phyloP scores from a whole-genome alignment of 1,140 invertebrate genomes.

The Anthonomus grandis region DNA sequence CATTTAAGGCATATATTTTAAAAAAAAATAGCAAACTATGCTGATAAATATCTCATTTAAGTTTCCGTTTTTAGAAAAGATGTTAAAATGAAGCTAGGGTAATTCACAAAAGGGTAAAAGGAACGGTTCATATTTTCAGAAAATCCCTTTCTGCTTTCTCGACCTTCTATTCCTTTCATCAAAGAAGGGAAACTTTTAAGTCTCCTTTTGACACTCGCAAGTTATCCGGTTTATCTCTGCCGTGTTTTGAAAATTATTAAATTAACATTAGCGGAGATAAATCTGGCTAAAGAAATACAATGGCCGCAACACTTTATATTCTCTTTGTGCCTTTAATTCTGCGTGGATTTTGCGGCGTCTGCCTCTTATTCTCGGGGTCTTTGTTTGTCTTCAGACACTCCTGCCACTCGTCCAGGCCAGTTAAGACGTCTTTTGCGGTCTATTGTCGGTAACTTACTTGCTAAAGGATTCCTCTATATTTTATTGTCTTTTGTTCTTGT shows the following conservation, averaged over 20 bases:
- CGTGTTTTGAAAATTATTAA: slow-evolving; percentile 25
- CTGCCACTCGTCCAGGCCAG: slow-evolving; percentile 10
- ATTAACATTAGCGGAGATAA: slow-evolving; percentile 24
- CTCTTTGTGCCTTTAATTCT: slow-evolving; percentile 21
- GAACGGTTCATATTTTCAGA: slow-evolving; percentile 21
- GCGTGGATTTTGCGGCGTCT: slow-evolving; percentile 17
- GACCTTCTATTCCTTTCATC: slow-evolving; percentile 20
- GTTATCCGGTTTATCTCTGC: slow-evolving; percentile 22
- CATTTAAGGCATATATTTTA: no score
- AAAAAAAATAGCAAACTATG: no score
- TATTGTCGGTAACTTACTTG: slow-evolving; percentile 11
- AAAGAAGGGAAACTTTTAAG: slow-evolving; percentile 22
- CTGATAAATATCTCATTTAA: no score
- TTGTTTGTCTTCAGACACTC: slow-evolving; percentile 15
- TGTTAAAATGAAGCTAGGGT: no score
- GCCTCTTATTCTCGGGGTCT: slow-evolving; percentile 14
- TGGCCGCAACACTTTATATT: slow-evolving; percentile 23
- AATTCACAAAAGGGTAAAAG: no score
- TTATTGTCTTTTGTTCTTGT: slow-evolving; percentile 13
- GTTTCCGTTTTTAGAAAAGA: no score
- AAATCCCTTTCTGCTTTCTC: slow-evolving; percentile 14
- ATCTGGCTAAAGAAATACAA: slow-evolving; percentile 21
- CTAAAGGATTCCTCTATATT: slow-evolving; percentile 21
- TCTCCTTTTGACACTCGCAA: slow-evolving; percentile 22
- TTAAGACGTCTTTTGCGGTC: slow-evolving; percentile 23